Base-by-base conservation (phyloP, 2,888 invertebrate genomes). In the Papilio demoleus region DNA sequence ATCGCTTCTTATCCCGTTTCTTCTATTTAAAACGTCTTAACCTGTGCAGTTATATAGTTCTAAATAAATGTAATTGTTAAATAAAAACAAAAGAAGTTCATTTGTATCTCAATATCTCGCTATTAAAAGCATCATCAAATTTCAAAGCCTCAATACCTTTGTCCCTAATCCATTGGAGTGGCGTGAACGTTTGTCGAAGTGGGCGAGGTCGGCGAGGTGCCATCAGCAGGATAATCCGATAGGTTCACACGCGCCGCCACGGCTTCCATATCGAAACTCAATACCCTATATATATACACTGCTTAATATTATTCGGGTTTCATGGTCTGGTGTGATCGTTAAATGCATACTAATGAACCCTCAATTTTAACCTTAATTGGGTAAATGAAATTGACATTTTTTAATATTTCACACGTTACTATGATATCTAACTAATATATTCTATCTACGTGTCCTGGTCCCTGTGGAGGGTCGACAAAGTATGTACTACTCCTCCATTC, bases 201-300 rank as follows among this genome's bases (percentile, higher is more conserved):
- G 66, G 65, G 31, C 31, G 68, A 68, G 71, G 67, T 70, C 67
- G 65, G 65, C 65, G 64, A 73, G 77, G 82, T 79, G 82, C 80
- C 81, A 80, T 81, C 72, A 70, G 73, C 24, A 65, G 80, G 81
- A 81, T 83, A 76, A 84, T 82, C 82, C 77, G 72, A 75, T 76
- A 75, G 79, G 75, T 79, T 83, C 79, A 76, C 80, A 76, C 80
- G 77, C 58, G 61, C 45, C 63, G 38, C 62, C n/a, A 66, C 65
- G 83, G 83, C 79, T 82, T 82, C 81, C 19, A 69, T 78, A 79
- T 80, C 77, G 72, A 71, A 76, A 80, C 80, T 75, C 79, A 74
- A 72, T 74, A 72, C 70, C 72, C 64, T 69, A 76, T 76, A 72
- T 76, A 75, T 73, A 69, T 75, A 70, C 65, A 64, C 70, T 73